Conservation (phyloP, 2,888 invertebrate species). For the Erannis defoliaria region DNA sequence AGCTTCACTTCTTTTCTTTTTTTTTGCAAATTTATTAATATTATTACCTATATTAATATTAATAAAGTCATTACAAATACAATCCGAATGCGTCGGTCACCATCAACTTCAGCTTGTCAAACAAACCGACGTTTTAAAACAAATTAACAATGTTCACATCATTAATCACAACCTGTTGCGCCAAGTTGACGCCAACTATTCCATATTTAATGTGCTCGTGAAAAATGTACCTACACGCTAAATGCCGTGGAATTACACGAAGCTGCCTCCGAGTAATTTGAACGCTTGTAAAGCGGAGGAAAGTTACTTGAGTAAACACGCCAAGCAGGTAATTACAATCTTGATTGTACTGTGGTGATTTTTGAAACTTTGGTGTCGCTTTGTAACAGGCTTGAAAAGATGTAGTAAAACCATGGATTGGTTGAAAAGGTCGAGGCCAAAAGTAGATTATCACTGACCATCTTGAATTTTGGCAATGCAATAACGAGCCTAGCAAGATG, state of each 20-base stretch:
- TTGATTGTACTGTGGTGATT: background rate
- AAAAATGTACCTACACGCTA: conserved; percentile 44
- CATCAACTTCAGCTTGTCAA: conserved; percentile 27
- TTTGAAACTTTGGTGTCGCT: background rate
- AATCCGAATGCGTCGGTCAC: no score
- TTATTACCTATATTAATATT: no score
- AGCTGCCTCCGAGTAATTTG: background rate
- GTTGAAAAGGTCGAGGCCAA: no score
- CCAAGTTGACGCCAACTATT: conserved; percentile 43
- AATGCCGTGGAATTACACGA: conserved; percentile 20
- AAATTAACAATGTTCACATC: conserved; percentile 40
- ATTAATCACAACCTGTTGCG: conserved; percentile 50
- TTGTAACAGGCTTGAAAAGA: no score
- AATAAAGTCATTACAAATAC: background rate
- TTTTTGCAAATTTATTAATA: no score
- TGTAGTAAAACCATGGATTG: no score
- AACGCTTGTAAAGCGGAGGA: conserved; percentile 2
- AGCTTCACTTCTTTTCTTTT: no score
- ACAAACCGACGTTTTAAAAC: conserved; percentile 36
- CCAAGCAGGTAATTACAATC: background rate
- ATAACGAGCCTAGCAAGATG: no score
- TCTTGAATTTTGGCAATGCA: no score
- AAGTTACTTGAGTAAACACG: conserved; percentile 9
- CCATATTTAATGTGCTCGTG: conserved; percentile 45
- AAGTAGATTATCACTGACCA: no score